A percentile compares a stretch with the other conserved stretches of the same genome.
phyloP scores from a whole-genome alignment of 2,113 vertebrate genomes.

The Scomber scombrus region DNA sequence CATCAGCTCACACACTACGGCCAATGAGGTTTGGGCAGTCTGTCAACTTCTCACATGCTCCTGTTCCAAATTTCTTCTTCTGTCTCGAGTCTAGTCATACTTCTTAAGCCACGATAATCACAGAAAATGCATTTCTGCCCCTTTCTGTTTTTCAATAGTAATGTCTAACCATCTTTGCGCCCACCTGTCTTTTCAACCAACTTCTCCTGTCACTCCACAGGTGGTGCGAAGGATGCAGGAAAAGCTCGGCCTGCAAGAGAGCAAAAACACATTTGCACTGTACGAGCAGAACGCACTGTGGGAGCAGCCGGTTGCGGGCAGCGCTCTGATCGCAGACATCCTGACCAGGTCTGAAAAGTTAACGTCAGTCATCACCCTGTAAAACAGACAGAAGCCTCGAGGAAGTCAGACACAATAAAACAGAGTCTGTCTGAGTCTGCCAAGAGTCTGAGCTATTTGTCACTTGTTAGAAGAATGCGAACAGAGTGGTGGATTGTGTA shows the following conservation, averaged over 20 bases:
- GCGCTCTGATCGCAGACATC: slow-evolving; percentile 91
- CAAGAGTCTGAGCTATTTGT: slow-evolving; percentile 52
- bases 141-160: background rate
- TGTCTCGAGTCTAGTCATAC: background rate
- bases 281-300: slow-evolving; percentile 90
- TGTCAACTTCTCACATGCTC: slow-evolving; percentile 17
- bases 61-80: slow-evolving; percentile 1
- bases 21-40: slow-evolving; percentile 88
- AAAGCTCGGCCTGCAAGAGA: slow-evolving; percentile 91
- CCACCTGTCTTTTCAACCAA: background rate
- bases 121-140: background rate
- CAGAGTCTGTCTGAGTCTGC: slow-evolving; percentile 21
- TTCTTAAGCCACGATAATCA: background rate
- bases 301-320: slow-evolving; percentile 89
- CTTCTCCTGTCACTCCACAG: slow-evolving; percentile 71
- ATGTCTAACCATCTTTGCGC: background rate
- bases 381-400: slow-evolving; percentile 24
- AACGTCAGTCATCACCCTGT: slow-evolving; percentile 65
- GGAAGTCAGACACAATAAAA: slow-evolving; percentile 54
- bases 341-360: slow-evolving; percentile 95
- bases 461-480: slow-evolving; percentile 22
- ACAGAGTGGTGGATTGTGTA: slow-evolving; percentile 40
- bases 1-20: slow-evolving; percentile 95
- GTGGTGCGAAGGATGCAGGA: slow-evolving; percentile 91
- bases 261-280: slow-evolving; percentile 92